Evolutionary conservation across 2,113 vertebrate genomes (phyloP).

Genomic region (Siphamia tubifer): DNA sequence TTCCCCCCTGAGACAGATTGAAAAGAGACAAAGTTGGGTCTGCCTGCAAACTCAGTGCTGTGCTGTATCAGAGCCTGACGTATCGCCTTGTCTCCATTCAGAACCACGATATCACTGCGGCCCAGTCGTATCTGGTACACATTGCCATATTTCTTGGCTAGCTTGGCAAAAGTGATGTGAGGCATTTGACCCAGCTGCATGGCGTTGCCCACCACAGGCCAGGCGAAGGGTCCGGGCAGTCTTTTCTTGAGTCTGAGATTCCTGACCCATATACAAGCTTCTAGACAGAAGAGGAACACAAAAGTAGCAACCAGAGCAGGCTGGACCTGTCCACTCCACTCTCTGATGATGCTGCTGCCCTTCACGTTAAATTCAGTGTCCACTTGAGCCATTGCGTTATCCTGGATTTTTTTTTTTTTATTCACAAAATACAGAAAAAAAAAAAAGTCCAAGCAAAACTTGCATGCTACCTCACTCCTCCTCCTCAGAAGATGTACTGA

Average conservation of each 20-base stretch:
- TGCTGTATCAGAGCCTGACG: slow-evolving; percentile 81
- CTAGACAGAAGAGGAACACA: slow-evolving; percentile 76
- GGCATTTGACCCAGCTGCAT: slow-evolving; percentile 86
- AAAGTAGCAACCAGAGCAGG: slow-evolving; percentile 70
- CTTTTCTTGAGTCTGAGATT: slow-evolving; percentile 64
- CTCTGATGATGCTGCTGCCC: slow-evolving; percentile 53
- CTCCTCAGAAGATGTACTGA: slow-evolving; percentile 27
- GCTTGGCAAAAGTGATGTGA: slow-evolving; percentile 80
- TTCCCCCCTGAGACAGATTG: slow-evolving; percentile 79
- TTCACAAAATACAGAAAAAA: neutral
- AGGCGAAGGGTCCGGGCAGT: slow-evolving; percentile 82
- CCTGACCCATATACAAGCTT: slow-evolving; percentile 77
- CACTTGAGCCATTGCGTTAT: slow-evolving; percentile 49
- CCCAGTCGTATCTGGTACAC: slow-evolving; percentile 84
- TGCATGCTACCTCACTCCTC: slow-evolving; percentile 5
- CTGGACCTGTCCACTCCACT: slow-evolving; percentile 77
- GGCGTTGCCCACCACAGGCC: slow-evolving; percentile 85
- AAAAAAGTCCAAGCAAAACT: neutral
- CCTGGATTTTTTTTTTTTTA: neutral
- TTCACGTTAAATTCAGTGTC: slow-evolving; percentile 41
- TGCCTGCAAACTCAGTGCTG: slow-evolving; percentile 83
- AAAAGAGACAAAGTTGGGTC: slow-evolving; percentile 87
- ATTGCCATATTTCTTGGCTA: slow-evolving; percentile 81
- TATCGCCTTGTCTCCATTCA: slow-evolving; percentile 82
- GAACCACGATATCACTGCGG: slow-evolving; percentile 77